Base-by-base conservation (phyloP, 2,888 invertebrate genomes). In the Drosophila anomelani region DNA sequence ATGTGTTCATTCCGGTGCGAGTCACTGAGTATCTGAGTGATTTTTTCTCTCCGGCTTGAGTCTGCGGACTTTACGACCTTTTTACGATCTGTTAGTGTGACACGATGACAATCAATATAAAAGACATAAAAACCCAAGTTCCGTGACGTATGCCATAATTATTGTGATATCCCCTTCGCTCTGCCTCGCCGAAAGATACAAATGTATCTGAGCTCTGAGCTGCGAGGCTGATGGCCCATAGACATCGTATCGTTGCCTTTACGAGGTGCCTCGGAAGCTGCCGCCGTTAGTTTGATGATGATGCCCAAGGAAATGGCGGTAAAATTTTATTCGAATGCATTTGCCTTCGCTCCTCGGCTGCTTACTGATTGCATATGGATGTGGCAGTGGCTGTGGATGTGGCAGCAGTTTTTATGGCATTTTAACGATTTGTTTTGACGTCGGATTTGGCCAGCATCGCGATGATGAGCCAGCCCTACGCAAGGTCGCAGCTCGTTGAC, bases 401-500 rank as follows among this genome's bases (percentile, higher is more conserved):
- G 61, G 51, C 15, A 15, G 23, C 34, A 13, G 75, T 34, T 90
- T 91, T 91, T 88, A 91, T 89, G 76, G 75, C 72, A 75, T 88
- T 91, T 92, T 91, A 90, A 92, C 90, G 91, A 88, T 91, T 91
- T 92, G 90, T 91, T 91, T 83, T 89, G 90, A 88, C 88, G 85
- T 78, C 51, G 74, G 76, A 78, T 74, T 63, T 77, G 75, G 75
- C 82, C 77, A 85, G 73, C 63, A 68, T 70, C 70, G 70, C 58
- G 57, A 68, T 71, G 81, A 53, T 23, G 51, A 36, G 51, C 49
- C 49, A 68, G 68, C 70, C 39, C 32, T 39, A 46, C 38, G 51
- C 61, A 66, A 55, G 67, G 76, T 64, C 51, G 70, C 77, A 78
- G 81, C 73, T 78, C 73, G 61, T 85, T 81, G 73, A 43, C 58